Conservation (phyloP, 2,888 invertebrate species). For the Cremastobaeus sp. region DNA sequence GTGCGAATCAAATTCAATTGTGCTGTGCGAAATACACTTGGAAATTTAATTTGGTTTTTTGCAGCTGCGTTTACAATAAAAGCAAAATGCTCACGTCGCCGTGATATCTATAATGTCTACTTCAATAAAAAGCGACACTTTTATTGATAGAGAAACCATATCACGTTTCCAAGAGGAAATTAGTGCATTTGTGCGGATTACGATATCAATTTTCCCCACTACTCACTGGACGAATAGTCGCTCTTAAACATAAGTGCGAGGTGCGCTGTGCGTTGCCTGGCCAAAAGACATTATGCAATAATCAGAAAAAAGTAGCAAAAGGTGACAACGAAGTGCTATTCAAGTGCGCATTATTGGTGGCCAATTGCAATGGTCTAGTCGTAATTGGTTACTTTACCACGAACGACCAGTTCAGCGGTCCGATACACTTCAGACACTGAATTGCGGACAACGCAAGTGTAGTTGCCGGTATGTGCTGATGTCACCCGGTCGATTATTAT, state of each 20-base stretch:
- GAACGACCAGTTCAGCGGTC: slow-evolving; percentile 79
- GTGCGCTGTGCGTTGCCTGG: slow-evolving; percentile 45
- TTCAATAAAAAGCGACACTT: no score
- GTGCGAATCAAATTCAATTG: neutral
- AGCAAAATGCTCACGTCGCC: no score
- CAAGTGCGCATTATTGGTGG: slow-evolving; percentile 50
- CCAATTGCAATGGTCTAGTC: slow-evolving; percentile 19
- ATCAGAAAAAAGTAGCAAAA: slow-evolving; percentile 31
- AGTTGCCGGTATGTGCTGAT: slow-evolving; percentile 92
- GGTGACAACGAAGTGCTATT: slow-evolving; percentile 59
- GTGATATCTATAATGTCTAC: no score
- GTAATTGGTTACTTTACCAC: slow-evolving; percentile 75
- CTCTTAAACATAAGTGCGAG: slow-evolving; percentile 38
- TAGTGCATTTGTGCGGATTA: slow-evolving; percentile 21
- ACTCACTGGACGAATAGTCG: slow-evolving; percentile 24
- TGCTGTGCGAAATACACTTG: neutral
- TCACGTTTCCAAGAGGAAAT: slow-evolving; percentile 15
- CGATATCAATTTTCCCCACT: slow-evolving; percentile 14
- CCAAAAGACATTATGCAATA: slow-evolving; percentile 18
- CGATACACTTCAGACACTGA: slow-evolving; percentile 82
- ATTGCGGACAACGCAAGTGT: slow-evolving; percentile 94
- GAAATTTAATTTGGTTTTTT: slow-evolving; percentile 35
- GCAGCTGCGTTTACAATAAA: no score
- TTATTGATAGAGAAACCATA: no score
- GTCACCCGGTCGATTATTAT: slow-evolving; percentile 91